Base-by-base conservation (phyloP, 2,888 invertebrate species). In the Harpalus rufipes region DNA sequence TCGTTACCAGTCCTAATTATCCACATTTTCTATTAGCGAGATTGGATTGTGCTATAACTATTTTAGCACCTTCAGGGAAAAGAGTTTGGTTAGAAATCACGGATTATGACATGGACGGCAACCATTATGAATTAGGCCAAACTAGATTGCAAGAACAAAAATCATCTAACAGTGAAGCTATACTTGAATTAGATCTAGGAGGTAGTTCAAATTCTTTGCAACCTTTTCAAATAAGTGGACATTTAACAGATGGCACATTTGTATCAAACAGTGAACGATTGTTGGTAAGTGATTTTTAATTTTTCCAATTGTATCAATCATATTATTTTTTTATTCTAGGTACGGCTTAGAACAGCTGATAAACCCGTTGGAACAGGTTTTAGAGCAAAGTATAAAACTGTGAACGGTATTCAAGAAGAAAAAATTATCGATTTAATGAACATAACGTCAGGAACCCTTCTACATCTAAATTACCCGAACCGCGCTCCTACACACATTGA, bases 1-100 rank as follows among this genome's bases (percentile, higher is more conserved):
- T 90, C 3, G 89, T 96, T 0, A 90, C 91, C n/a, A 95, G 95
- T 86, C 96, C 96, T 0, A 95, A 96, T 91, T 96, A 95, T 90
- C 96, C 96, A 0, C 91, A 95, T 87, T 95, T 95, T 89, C 91
- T 96, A 85, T 90, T 96, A 18, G 93, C 95, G 0, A 93, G 94
- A 87, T 90, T 96, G 80, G 94, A 96, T 88, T 96, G 96, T 89
- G 93, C 94, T 10, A 93, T 94, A 85, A 94, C 94, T 8, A 94
- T 96, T 86, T 91, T 94, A 85, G 96, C 96, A 12, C 95, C 96
- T 68, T 92, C 93, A 82, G 95, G 95, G 88, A 94, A 94, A 88
- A 92, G 95, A 63, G 93, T 96, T 7, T 96, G 95, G 93, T 91
- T 96, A 65, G 94, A 95, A 90, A 95, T 96, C 88, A 92, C 92